These are phyloP conservation scores for Vidua macroura DNA, from an alignment of 2,113 vertebrate genomes.

Conservation along the genomic window DNA sequence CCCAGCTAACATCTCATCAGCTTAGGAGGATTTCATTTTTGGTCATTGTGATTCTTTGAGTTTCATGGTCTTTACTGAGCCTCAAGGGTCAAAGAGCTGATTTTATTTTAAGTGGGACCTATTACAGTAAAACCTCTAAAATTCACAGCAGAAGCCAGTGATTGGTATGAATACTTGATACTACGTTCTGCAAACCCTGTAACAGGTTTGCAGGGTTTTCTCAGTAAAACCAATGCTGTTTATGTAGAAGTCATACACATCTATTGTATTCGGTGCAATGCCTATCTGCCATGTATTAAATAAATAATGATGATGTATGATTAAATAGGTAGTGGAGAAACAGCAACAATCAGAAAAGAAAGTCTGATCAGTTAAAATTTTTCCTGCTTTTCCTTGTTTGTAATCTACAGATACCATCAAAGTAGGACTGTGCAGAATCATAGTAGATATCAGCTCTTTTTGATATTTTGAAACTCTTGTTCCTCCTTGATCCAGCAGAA, in stretches of 20 bases:
- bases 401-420: not conserved
- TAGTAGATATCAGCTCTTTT: not conserved
- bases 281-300: not conserved
- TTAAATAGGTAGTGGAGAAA: not conserved
- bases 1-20: not conserved
- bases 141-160: not conserved
- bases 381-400: not conserved
- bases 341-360: not conserved
- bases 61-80: not conserved
- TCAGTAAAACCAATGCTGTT: not conserved
- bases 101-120: constrained; percentile 8
- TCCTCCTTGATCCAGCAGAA: not conserved
- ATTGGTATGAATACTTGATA: not conserved
- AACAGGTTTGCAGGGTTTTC: not conserved
- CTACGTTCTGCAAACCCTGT: not conserved
- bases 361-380: not conserved
- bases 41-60: not conserved
- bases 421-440: not conserved
- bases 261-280: not conserved
- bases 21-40: not conserved
- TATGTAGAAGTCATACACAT: not conserved
- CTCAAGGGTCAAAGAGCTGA: not conserved
- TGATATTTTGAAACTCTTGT: not conserved
- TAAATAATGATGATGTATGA: not conserved
- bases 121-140: not conserved